Percentiles rank a stretch among this genome's conserved stretches.
Evolutionary conservation across 2,797 vertebrate genomes (phyloP).

Genomic region (Ptychadena robeensis): DNA sequence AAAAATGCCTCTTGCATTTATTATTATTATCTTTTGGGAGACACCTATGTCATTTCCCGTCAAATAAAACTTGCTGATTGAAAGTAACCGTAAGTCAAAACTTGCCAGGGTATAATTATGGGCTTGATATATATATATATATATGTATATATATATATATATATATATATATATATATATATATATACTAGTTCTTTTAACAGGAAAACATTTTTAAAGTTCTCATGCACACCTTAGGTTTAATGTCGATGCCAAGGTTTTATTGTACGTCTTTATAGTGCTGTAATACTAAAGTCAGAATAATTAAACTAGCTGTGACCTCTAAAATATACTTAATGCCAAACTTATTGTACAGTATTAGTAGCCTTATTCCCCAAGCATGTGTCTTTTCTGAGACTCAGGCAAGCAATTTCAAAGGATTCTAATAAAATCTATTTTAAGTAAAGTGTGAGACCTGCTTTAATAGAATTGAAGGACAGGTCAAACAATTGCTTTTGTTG

Average conservation of each 20-base stretch:
- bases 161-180: too few species aligned
- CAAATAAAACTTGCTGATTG: too few species aligned
- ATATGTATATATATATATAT: too few species aligned
- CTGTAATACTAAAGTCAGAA: constrained; percentile 18
- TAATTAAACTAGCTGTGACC: constrained; percentile 22
- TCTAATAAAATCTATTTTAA: constrained; percentile 53
- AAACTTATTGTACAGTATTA: constrained; percentile 41
- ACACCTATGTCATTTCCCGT: too few species aligned
- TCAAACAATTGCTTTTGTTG: constrained; percentile 20
- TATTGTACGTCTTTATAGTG: not conserved
- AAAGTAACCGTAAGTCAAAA: too few species aligned
- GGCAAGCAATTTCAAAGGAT: constrained; percentile 37
- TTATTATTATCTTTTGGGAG: too few species aligned
- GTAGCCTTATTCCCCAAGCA: constrained; percentile 29
- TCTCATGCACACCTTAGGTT: not conserved
- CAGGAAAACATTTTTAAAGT: not conserved
- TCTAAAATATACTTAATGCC: constrained; percentile 37
- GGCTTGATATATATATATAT: too few species aligned
- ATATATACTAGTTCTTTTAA: not conserved
- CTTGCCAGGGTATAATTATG: too few species aligned
- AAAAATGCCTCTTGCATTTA: too few species aligned
- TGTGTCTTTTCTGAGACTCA: constrained; percentile 13
- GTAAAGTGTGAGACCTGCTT: constrained; percentile 20
- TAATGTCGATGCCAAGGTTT: not conserved
- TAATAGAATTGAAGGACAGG: constrained; percentile 48